phyloP scores from a whole-genome alignment of 2,797 vertebrate genomes.

The Oophaga sylvatica region DNA sequence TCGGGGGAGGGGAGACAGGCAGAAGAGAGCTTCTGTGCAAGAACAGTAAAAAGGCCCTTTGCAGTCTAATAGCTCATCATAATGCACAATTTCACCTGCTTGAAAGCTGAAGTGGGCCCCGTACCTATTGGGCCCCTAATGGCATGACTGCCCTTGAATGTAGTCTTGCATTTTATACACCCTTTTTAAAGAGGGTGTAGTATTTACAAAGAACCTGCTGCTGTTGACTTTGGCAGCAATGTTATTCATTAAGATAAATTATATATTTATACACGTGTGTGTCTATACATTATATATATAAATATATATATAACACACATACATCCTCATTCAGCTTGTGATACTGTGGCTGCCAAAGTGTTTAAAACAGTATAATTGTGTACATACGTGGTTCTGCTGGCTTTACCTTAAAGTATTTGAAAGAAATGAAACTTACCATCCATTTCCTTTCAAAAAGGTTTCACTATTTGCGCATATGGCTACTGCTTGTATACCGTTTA shows the following conservation, averaged over 20 bases:
- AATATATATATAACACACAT: too few species aligned
- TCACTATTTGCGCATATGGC: constrained; percentile 11
- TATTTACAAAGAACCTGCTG: background rate
- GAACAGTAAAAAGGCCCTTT: too few species aligned
- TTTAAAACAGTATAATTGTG: constrained; percentile 13
- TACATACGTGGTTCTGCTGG: background rate
- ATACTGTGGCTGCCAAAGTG: background rate
- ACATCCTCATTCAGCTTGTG: background rate
- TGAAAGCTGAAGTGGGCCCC: too few species aligned
- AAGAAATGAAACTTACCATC: background rate
- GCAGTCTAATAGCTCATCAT: too few species aligned
- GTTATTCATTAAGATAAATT: too few species aligned
- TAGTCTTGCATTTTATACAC: background rate
- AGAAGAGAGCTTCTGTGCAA: background rate
- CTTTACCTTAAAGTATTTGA: background rate
- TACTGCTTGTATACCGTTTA: constrained; percentile 29
- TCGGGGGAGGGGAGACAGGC: too few species aligned
- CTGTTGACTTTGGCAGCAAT: background rate
- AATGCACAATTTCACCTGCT: too few species aligned
- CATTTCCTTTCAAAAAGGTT: background rate
- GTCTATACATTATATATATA: too few species aligned
- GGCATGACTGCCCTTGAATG: too few species aligned
- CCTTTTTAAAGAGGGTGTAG: background rate
- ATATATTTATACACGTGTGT: too few species aligned
- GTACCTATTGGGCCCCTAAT: too few species aligned